Conservation (phyloP, 2,113 vertebrate genomes). For the Notothenia coriiceps region DNA sequence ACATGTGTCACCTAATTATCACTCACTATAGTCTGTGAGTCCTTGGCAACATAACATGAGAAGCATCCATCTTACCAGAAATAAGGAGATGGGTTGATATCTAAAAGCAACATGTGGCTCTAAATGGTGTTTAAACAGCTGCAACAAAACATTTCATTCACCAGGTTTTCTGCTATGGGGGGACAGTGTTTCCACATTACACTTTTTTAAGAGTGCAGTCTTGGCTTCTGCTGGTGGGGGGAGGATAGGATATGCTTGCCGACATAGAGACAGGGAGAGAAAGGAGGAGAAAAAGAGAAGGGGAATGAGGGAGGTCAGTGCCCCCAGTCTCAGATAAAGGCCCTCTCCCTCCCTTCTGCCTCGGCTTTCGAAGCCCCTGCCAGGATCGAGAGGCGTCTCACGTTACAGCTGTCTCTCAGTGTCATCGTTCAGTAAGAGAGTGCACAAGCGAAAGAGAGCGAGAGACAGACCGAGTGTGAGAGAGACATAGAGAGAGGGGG, state of each 20-base stretch:
- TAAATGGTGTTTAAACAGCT: constrained; percentile 27
- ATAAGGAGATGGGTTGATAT: constrained; percentile 9
- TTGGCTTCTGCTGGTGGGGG: constrained; percentile 66
- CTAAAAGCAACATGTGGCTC: constrained; percentile 30
- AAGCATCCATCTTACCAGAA: constrained; percentile 20
- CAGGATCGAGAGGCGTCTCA: constrained; percentile 82
- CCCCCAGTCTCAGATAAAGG: constrained; percentile 82
- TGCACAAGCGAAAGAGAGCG: constrained; percentile 53
- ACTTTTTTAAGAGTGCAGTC: constrained; percentile 57
- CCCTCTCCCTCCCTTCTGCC: constrained; percentile 76
- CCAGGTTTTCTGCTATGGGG: constrained; percentile 31
- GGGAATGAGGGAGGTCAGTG: constrained; percentile 80
- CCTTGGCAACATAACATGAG: constrained; percentile 26
- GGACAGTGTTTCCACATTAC: constrained; percentile 35
- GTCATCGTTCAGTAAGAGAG: constrained; percentile 80
- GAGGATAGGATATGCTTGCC: constrained; percentile 62
- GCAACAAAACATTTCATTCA: constrained; percentile 60
- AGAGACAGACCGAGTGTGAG: constrained; percentile 35
- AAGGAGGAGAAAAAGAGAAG: constrained; percentile 68
- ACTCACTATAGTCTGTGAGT: constrained; percentile 15
- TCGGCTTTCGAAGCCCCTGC: constrained; percentile 77
- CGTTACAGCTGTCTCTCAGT: constrained; percentile 86
- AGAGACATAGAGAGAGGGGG: constrained; percentile 42
- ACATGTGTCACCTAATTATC: constrained; percentile 57
- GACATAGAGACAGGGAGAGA: constrained; percentile 58